These are phyloP conservation scores for Onychomys arenicola DNA, from an alignment of 2,797 vertebrate genomes.

Conservation along the genomic window DNA sequence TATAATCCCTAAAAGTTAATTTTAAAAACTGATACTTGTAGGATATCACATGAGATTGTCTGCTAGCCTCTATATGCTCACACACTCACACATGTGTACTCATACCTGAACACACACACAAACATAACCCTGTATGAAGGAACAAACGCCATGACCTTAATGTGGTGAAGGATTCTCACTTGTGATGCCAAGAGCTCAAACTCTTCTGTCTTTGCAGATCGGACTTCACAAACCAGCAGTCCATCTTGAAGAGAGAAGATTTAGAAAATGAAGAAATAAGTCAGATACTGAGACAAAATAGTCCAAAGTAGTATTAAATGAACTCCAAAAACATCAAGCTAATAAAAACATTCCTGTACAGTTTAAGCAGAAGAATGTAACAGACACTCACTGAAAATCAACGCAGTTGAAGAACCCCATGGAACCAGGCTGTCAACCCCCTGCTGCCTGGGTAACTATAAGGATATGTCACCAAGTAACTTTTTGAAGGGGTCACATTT, in stretches of 20 bases:
- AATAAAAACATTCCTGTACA: neutral
- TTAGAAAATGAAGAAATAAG: slow-evolving; percentile 27
- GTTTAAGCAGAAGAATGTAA: neutral
- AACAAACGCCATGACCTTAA: neutral
- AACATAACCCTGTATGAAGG: neutral
- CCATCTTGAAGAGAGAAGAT: neutral
- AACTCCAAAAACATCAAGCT: neutral
- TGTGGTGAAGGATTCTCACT: neutral
- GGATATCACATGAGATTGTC: neutral
- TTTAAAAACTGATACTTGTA: neutral
- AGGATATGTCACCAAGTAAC: neutral
- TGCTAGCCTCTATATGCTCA: neutral
- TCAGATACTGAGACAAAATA: neutral
- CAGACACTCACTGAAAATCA: neutral
- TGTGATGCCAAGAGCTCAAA: neutral
- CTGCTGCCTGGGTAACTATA: neutral
- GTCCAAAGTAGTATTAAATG: neutral
- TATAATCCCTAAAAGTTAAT: slow-evolving; percentile 26
- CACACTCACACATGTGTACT: neutral
- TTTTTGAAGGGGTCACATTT: neutral
- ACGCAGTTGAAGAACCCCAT: neutral
- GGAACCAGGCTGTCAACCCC: neutral
- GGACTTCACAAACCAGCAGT: neutral
- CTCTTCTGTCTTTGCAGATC: neutral
- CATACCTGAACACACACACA: neutral